Base-by-base conservation (phyloP, 2,888 invertebrate species). In the Sturmia bella region DNA sequence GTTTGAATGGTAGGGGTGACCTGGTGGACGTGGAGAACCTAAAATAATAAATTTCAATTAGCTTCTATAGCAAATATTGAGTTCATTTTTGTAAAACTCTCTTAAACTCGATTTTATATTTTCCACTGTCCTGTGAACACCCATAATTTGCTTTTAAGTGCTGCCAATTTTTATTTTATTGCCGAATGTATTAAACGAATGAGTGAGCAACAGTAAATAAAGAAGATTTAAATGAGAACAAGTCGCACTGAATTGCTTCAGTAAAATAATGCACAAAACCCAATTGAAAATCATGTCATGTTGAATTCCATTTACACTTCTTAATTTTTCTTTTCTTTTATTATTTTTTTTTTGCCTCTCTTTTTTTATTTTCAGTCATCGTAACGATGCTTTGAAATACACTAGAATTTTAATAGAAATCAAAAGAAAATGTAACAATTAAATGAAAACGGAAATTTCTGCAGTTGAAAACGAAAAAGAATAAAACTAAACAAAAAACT, bases 211-310 rank as follows among this genome's bases (percentile, higher is more conserved):
- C 50, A 32, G 13, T 39, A 59, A 59, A 59, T 15, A 70, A 50
- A n/a, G n/a, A 39, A 61, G 45, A 43, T 73, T 63, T 32, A 73
- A 73, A 63, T 19, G n/a, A 52, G 43, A 43, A 63, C 32, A 50
- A 73, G 12, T 50, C n/a, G 54, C 41, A 68, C 32, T 43, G 15
- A 68, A 27, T 6, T 73, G 41, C 52, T 73, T 41, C 21, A 54
- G 19, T 13, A 19, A 54, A 73, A 63, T 45, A 61, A 59, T 57
- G 37, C 43, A 37, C 27, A 56, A 32, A 32, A 69, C 43, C 32
- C 59, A 68, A 76, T 76, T 76, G 68, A 76, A 76, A 76, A 73
- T 68, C 75, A 76, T 76, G 75, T 76, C 75, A 68, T 76, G 52
- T 45, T 43, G 52, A 52, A 52, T 61, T 76, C 68, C 63, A 69